These are phyloP conservation scores for Tragelaphus buxtoni DNA, from an alignment of 2,113 vertebrate genomes.

Conservation along the genomic window DNA sequence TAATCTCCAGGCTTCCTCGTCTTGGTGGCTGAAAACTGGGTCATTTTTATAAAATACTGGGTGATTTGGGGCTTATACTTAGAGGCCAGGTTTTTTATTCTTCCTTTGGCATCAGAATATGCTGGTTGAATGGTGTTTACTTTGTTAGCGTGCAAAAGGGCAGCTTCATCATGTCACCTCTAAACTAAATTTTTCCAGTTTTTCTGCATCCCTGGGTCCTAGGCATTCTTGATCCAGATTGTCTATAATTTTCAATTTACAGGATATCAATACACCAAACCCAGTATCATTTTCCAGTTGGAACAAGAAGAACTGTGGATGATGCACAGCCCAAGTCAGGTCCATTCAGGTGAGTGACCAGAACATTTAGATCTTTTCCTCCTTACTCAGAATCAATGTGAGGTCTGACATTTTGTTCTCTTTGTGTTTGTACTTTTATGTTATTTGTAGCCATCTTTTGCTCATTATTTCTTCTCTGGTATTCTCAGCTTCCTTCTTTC, in stretches of 20 bases:
- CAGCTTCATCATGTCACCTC: neutral
- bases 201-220: neutral
- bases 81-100: neutral
- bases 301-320: neutral
- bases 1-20: neutral
- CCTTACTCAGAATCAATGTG: neutral
- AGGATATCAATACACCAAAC: slow-evolving; percentile 1
- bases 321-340: neutral
- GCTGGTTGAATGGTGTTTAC: neutral
- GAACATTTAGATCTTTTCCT: neutral
- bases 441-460: neutral
- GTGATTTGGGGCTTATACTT: neutral
- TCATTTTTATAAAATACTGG: neutral
- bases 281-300: neutral
- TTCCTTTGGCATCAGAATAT: neutral
- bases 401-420: neutral
- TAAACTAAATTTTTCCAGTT: neutral
- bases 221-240: neutral
- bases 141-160: neutral
- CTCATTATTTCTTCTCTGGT: neutral
- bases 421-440: neutral
- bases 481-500: neutral
- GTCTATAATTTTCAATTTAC: neutral
- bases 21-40: neutral
- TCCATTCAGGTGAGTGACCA: neutral